These are phyloP conservation scores for Sphecodes monilicornis DNA, from an alignment of 2,888 invertebrate genomes.

Conservation along the genomic window DNA sequence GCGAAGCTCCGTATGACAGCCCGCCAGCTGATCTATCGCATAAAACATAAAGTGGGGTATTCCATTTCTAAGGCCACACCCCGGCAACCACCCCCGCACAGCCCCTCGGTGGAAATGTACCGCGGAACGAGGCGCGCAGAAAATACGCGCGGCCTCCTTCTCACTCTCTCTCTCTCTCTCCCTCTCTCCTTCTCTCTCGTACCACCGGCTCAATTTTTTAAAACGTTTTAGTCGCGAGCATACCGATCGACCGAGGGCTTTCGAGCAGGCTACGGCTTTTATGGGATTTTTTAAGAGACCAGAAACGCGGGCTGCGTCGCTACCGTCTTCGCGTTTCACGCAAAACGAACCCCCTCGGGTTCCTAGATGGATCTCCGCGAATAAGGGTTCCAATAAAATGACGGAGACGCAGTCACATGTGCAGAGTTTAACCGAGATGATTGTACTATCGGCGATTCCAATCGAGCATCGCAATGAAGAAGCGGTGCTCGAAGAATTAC, in stretches of 20 bases:
- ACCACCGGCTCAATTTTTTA: conserved; percentile 65
- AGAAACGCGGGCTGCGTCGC: not conserved
- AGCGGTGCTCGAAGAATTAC: not conserved
- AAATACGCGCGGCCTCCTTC: conserved; percentile 50
- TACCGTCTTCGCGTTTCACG: not conserved
- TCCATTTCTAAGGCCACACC: conserved; percentile 82
- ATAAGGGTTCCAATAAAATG: not conserved
- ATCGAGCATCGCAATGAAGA: not conserved
- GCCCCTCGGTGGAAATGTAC: conserved; percentile 78
- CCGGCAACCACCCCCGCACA: conserved; percentile 47
- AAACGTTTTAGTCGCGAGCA: conserved; percentile 26
- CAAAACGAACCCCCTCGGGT: not conserved
- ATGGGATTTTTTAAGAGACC: conserved; percentile 15
- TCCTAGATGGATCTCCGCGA: not conserved
- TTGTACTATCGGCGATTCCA: not conserved
- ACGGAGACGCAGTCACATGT: not conserved
- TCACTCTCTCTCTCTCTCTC: not conserved
- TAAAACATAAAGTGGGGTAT: conserved; percentile 84
- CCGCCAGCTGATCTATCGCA: conserved; percentile 84
- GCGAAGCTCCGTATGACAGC: conserved; percentile 82
- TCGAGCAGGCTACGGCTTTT: not conserved
- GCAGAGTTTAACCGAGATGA: not conserved
- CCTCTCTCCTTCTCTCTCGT: conserved; percentile 27
- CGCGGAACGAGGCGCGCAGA: conserved; percentile 75
- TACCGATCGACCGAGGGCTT: conserved; percentile 33